Percentiles rank a stretch among this genome's conserved stretches.
Evolutionary conservation across 2,888 invertebrate species (phyloP).

Genomic region (Galerucella calmariensis): DNA sequence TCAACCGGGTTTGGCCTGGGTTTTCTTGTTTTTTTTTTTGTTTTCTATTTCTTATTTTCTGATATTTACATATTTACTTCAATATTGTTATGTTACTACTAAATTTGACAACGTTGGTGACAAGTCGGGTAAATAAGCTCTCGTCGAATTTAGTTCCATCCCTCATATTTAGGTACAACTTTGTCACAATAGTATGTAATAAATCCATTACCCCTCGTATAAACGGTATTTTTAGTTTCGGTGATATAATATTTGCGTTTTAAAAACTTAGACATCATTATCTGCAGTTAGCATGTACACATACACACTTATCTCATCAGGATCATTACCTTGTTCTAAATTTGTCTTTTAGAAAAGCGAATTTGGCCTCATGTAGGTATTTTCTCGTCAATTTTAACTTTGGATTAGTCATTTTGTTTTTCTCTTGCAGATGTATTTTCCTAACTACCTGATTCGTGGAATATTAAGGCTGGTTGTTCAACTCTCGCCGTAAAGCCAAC

Average conservation of each 20-base stretch:
- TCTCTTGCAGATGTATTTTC: conserved; percentile 10
- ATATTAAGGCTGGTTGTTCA: conserved; percentile 6
- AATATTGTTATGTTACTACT: too few relatives aligned
- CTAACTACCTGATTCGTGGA: not conserved
- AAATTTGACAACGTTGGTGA: too few relatives aligned
- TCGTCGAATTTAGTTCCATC: too few relatives aligned
- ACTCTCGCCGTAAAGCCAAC: conserved; percentile 4
- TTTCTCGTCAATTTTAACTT: conserved; percentile 37
- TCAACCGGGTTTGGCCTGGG: too few relatives aligned
- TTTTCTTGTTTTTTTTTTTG: too few relatives aligned
- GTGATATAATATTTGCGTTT: conserved; percentile 32
- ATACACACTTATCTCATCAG: conserved; percentile 35
- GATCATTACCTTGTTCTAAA: conserved; percentile 44
- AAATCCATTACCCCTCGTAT: too few relatives aligned
- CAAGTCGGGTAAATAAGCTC: too few relatives aligned
- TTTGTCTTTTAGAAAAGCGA: conserved; percentile 41
- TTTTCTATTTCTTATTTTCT: too few relatives aligned
- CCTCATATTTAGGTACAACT: too few relatives aligned
- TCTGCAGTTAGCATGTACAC: conserved; percentile 32
- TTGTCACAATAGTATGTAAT: too few relatives aligned
- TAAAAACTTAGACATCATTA: conserved; percentile 30
- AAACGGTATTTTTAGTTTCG: conserved; percentile 22
- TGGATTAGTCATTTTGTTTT: conserved; percentile 41
- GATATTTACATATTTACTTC: too few relatives aligned
- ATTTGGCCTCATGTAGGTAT: conserved; percentile 39